These are phyloP conservation scores for Epinephelus fuscoguttatus DNA, from an alignment of 2,113 vertebrate species.

Conservation along the genomic window DNA sequence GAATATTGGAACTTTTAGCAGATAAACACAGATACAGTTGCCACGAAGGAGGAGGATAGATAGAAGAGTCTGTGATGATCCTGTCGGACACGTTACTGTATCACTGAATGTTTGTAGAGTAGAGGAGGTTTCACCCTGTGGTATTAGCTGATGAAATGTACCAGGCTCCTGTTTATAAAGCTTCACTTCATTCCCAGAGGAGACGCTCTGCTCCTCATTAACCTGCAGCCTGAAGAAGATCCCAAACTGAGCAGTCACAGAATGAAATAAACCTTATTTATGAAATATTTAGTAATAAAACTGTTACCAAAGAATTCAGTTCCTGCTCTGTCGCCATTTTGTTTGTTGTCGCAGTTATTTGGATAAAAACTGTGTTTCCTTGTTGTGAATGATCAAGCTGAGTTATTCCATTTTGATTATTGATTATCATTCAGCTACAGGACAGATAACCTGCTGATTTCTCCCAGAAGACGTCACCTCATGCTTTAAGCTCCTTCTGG, in stretches of 20 bases:
- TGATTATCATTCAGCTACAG: not conserved
- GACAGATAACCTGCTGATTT: not conserved
- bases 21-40: not conserved
- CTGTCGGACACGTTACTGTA: not conserved
- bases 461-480: not conserved
- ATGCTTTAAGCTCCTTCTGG: no score
- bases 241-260: not conserved
- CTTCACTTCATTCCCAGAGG: not conserved
- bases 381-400: not conserved
- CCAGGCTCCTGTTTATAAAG: slow-evolving; percentile 51
- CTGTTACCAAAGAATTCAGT: not conserved
- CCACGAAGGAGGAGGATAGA: not conserved
- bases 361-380: not conserved
- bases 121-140: slow-evolving; percentile 51
- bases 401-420: not conserved
- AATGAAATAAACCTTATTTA: slow-evolving; percentile 36
- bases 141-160: slow-evolving; percentile 41
- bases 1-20: not conserved
- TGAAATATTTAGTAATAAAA: slow-evolving; percentile 70
- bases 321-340: not conserved
- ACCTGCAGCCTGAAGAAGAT: not conserved
- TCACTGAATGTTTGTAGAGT: slow-evolving; percentile 31
- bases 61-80: not conserved
- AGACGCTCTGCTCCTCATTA: not conserved
- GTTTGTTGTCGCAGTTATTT: not conserved